These are phyloP conservation scores for Penaeus vannamei DNA, from an alignment of 1,140 invertebrate species.

Conservation along the genomic window DNA sequence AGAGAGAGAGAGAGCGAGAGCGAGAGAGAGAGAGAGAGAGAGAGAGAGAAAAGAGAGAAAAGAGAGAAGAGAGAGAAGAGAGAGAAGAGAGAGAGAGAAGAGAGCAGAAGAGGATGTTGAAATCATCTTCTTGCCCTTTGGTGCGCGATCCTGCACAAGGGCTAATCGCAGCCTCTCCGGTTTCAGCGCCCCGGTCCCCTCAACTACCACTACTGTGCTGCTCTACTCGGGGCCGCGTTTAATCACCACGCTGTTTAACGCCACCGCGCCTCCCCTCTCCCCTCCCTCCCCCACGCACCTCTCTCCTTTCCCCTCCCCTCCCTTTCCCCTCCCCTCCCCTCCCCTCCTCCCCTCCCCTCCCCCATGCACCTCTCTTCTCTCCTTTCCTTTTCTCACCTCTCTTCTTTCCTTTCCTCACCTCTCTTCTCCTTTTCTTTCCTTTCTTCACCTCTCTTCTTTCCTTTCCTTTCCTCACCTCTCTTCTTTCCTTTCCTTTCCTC, in stretches of 20 bases:
- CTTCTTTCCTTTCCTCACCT: too few species aligned
- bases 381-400: slow-evolving; percentile 1
- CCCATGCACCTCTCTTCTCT: not conserved
- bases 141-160: too few species aligned
- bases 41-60: not conserved
- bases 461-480: too few species aligned
- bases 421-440: not conserved
- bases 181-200: not conserved
- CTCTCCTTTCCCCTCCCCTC: too few species aligned
- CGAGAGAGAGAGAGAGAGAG: too few species aligned
- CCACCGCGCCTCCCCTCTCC: not conserved
- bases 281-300: not conserved
- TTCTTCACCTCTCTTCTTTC: too few species aligned
- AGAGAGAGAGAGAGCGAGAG: too few species aligned
- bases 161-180: too few species aligned
- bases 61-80: not conserved
- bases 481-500: not conserved
- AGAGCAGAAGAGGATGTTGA: slow-evolving; percentile 4
- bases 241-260: not conserved
- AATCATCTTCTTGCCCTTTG: not conserved
- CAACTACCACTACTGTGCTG: not conserved
- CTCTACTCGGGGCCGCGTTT: not conserved
- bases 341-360: not conserved
- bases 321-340: not conserved
- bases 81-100: not conserved